Percentiles rank a stretch among this genome's conserved stretches.
These are phyloP conservation scores for Cerceris rybyensis DNA, from an alignment of 2,888 invertebrate species.

Conservation along the genomic window DNA sequence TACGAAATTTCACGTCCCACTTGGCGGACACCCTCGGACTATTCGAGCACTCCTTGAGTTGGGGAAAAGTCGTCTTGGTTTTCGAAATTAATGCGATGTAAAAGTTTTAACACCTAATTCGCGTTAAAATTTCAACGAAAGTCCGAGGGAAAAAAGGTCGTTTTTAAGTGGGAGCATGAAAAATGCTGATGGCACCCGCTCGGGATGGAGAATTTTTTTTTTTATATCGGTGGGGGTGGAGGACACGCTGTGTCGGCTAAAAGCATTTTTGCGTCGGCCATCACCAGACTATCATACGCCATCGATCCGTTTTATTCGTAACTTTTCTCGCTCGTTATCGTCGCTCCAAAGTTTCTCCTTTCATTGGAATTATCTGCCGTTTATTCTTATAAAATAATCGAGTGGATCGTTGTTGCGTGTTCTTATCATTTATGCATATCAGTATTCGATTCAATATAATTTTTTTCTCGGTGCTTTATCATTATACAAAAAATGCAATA, in stretches of 20 bases:
- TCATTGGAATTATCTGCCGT: background rate
- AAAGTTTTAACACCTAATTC: background rate
- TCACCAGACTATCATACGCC: conserved; percentile 76
- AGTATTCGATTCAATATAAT: too few species aligned
- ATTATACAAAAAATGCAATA: too few species aligned
- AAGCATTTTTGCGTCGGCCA: conserved; percentile 81
- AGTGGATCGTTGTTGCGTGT: background rate
- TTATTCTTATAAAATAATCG: background rate
- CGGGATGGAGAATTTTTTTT: conserved; percentile 44
- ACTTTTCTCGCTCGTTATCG: conserved; percentile 62
- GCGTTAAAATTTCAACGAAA: background rate
- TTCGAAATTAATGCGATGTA: background rate
- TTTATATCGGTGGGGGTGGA: conserved; percentile 56
- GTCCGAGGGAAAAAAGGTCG: background rate
- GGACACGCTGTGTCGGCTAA: conserved; percentile 77
- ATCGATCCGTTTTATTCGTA: conserved; percentile 79
- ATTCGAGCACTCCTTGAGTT: background rate
- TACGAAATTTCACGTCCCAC: too few species aligned
- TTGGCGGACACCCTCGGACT: too few species aligned
- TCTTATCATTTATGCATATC: too few species aligned
- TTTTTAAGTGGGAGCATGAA: conserved; percentile 5
- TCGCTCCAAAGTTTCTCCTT: conserved; percentile 14
- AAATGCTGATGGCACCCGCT: conserved; percentile 29
- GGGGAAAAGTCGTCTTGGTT: background rate
- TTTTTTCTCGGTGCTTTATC: too few species aligned